A percentile compares a stretch with the other conserved stretches of the same genome.
Evolutionary conservation across 2,113 vertebrate genomes (phyloP).

Genomic region (Anhinga rufa): DNA sequence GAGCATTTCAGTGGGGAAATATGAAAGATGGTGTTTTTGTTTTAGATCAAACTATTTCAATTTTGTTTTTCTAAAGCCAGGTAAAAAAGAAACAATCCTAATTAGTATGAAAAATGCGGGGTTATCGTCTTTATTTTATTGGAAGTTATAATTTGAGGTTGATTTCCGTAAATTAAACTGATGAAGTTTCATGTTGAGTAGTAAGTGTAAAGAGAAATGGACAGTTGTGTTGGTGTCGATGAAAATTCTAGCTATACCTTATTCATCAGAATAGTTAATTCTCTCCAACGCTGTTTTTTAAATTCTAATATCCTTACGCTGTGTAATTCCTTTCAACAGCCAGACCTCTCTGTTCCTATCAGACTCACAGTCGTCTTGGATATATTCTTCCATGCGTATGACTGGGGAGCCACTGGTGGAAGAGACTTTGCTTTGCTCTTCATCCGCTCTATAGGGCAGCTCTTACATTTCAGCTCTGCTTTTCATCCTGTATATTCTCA

Average conservation of each 20-base stretch:
- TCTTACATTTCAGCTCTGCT: neutral
- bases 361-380: neutral
- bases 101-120: neutral
- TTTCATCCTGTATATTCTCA: neutral
- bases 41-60: neutral
- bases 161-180: neutral
- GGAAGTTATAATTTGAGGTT: neutral
- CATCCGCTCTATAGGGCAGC: neutral
- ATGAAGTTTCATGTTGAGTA: neutral
- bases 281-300: neutral
- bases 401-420: neutral
- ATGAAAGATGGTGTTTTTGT: neutral
- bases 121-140: neutral
- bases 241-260: neutral
- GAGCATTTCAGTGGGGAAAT: neutral
- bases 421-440: neutral
- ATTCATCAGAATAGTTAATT: neutral
- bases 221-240: rapidly evolving
- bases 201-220: neutral
- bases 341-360: neutral
- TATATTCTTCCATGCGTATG: neutral
- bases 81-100: neutral
- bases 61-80: neutral
- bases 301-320: neutral
- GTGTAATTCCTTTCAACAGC: neutral